Evolutionary conservation across 2,797 vertebrate genomes (phyloP).

Genomic region (Arctocebus calabarensis): DNA sequence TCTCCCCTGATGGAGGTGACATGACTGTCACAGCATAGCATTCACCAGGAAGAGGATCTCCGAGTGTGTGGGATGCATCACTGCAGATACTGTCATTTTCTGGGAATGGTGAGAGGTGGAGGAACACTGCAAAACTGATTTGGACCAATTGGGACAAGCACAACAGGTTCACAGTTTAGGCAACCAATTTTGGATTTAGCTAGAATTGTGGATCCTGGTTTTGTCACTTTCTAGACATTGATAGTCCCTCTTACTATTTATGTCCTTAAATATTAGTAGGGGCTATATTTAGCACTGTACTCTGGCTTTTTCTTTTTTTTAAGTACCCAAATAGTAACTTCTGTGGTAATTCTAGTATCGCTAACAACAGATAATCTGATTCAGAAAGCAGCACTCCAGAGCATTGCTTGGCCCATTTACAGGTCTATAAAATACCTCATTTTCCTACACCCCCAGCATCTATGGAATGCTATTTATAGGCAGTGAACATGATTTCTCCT

Average conservation of each 20-base stretch:
- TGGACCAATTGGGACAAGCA: not conserved
- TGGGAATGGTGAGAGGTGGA: not conserved
- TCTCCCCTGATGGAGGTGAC: not conserved
- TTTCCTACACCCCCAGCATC: not conserved
- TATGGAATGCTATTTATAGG: not conserved
- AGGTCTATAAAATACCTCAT: not conserved
- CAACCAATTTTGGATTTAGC: not conserved
- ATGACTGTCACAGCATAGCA: not conserved
- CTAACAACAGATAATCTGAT: not conserved
- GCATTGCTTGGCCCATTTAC: not conserved
- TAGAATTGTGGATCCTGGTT: not conserved
- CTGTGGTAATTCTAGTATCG: not conserved
- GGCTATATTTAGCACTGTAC: not conserved
- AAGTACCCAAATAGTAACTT: not conserved
- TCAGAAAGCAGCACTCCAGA: not conserved
- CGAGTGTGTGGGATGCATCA: not conserved
- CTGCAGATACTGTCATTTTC: not conserved
- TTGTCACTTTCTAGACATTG: not conserved
- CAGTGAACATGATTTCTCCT: not conserved
- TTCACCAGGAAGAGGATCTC: not conserved
- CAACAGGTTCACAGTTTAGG: not conserved
- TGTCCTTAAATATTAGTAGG: not conserved
- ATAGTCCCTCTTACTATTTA: not conserved
- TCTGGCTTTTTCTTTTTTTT: too few species aligned
- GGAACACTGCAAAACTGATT: too few species aligned